Evolutionary conservation across 2,888 invertebrate genomes (phyloP).

Genomic region (Calameuta pallipes): DNA sequence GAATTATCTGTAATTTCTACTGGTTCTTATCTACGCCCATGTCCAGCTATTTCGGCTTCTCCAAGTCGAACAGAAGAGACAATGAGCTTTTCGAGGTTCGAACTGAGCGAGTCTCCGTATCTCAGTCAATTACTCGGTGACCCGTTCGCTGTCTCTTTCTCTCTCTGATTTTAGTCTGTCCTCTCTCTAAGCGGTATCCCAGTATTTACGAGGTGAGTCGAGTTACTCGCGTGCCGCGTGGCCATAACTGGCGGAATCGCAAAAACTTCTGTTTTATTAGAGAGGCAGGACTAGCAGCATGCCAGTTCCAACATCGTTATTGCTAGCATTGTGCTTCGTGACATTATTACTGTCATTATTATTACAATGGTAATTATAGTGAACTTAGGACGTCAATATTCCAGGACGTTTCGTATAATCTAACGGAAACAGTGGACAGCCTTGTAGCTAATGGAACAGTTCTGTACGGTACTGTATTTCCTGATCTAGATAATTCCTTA

Average conservation of each 20-base stretch:
- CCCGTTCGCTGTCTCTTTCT: slow-evolving; percentile 4
- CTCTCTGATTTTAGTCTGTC: not conserved
- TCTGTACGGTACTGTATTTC: too few relatives aligned
- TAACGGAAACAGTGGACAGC: too few relatives aligned
- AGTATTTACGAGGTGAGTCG: slow-evolving; percentile 50
- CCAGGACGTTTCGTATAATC: not conserved
- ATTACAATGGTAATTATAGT: slow-evolving; percentile 33
- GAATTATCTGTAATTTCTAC: too few relatives aligned
- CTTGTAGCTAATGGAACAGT: too few relatives aligned
- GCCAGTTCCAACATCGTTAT: slow-evolving; percentile 48
- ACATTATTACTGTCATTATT: slow-evolving; percentile 58
- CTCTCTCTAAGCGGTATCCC: slow-evolving; percentile 23
- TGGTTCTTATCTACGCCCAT: too few relatives aligned
- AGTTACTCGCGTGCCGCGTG: slow-evolving; percentile 50
- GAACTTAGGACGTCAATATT: slow-evolving; percentile 19
- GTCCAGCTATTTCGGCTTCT: not conserved
- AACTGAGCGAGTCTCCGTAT: slow-evolving; percentile 13
- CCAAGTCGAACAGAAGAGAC: not conserved
- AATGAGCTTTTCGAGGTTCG: not conserved
- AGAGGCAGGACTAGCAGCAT: slow-evolving; percentile 44
- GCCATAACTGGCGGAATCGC: slow-evolving; percentile 53
- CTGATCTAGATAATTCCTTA: too few relatives aligned
- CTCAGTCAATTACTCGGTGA: slow-evolving; percentile 15
- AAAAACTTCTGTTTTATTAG: slow-evolving; percentile 58
- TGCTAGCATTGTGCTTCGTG: slow-evolving; percentile 51